These are phyloP conservation scores for Eira barbara DNA, from an alignment of 2,113 vertebrate genomes.

Conservation along the genomic window DNA sequence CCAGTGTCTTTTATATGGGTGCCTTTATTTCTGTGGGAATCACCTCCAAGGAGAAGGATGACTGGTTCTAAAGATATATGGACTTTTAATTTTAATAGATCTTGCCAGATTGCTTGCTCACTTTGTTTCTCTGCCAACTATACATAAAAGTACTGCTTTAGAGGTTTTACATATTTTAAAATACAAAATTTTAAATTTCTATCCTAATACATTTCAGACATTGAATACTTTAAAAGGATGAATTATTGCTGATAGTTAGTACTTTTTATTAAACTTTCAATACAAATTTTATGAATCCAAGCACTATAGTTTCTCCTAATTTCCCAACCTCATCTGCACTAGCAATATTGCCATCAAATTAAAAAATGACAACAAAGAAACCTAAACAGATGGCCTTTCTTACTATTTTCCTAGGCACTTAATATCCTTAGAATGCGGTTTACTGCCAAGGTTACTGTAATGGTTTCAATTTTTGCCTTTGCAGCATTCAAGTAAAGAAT, in stretches of 20 bases:
- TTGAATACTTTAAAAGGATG: neutral
- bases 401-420: conserved; percentile 27
- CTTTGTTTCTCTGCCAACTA: neutral
- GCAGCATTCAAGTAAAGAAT: conserved; percentile 44
- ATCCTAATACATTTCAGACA: neutral
- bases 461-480: conserved; percentile 67
- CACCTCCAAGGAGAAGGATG: neutral
- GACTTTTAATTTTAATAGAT: neutral
- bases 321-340: conserved; percentile 41
- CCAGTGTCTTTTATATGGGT: neutral
- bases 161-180: neutral
- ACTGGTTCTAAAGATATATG: neutral
- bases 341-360: conserved; percentile 59
- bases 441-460: conserved; percentile 38
- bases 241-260: neutral
- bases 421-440: conserved; percentile 65
- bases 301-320: conserved; percentile 34
- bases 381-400: conserved; percentile 62
- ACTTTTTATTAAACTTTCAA: neutral
- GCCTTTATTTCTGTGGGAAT: neutral
- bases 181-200: neutral
- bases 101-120: neutral
- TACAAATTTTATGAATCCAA: conserved; percentile 29
- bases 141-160: neutral
- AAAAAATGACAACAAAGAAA: conserved; percentile 55